Evolutionary conservation across 2,888 invertebrate genomes (phyloP), one percentile per base, ranked within the genome.

Genomic region (Baccha elongata): DNA sequence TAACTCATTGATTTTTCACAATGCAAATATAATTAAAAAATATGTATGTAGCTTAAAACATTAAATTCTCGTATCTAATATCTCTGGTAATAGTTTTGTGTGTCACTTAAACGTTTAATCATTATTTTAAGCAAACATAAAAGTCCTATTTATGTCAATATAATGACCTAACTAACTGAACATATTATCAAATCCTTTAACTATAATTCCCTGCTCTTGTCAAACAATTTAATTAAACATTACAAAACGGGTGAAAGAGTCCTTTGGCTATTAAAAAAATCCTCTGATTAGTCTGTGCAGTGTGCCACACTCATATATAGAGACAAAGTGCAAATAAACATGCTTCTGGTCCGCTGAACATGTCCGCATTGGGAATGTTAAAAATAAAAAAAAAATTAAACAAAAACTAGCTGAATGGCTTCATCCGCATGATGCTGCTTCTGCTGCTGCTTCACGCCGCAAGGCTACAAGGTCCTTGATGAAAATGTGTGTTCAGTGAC

Each of bases 141-240:
- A 23, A 5, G 13, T 15, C 40, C 60, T 48, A n/a, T n/a, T 23
- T 23, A 23, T 23, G 23, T 23, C 5, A 32, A 32, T 8, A 32
- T 19, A 55, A 42, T 50, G 64, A 42, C 76, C 29, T 26, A n/a
- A 46, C 8, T 6, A n/a, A 15, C 37, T 35, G 23, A 50, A n/a
- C 62, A 26, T 53, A 64, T 71, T 58, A 65, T 50, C 35, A 29
- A 58, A 68, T 32, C 23, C 44, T 50, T 42, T 53, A 60, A 42
- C n/a, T 21, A 10, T 40, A 40, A 40, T 37, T 8, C 23, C 15
- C 21, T 55, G 29, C 13, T 65, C 29, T 23, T 29, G 55, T 58
- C 64, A 50, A 78, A 78, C 65, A 65, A 71, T 71, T 78, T 71
- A 71, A 71, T 78, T 65, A 37, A 65, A 53, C 46, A 72, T 64